A percentile compares a stretch with the other conserved stretches of the same genome.
Conservation (phyloP, 2,113 vertebrate genomes). For the Elaphurus davidianus region DNA sequence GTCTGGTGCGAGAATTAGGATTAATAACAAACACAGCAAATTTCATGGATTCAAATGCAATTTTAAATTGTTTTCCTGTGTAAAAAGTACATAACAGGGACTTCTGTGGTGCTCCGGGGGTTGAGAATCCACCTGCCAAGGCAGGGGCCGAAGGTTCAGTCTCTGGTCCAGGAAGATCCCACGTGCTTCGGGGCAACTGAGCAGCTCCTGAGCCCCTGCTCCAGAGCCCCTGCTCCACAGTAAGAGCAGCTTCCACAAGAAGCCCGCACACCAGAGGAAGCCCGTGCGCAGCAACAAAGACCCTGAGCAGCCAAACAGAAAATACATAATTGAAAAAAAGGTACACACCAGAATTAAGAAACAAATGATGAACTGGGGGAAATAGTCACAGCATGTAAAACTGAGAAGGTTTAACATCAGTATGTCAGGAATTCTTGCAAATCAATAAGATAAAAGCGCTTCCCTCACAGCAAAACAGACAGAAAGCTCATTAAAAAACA, state of each 20-base stretch:
- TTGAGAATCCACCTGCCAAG: neutral
- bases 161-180: neutral
- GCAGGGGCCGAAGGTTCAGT: neutral
- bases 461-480: neutral
- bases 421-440: neutral
- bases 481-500: neutral
- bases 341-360: neutral
- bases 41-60: neutral
- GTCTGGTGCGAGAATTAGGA: neutral
- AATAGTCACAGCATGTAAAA: neutral
- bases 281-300: neutral
- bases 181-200: neutral
- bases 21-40: neutral
- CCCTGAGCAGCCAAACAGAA: neutral
- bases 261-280: neutral
- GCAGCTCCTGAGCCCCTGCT: rapidly evolving
- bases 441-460: neutral
- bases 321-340: neutral
- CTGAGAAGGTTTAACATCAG: neutral
- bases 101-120: neutral
- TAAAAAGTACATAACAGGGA: neutral
- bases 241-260: neutral
- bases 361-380: neutral
- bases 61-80: neutral
- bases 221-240: neutral